phyloP scores from a whole-genome alignment of 1,140 invertebrate genomes.

The Formica selysi region DNA sequence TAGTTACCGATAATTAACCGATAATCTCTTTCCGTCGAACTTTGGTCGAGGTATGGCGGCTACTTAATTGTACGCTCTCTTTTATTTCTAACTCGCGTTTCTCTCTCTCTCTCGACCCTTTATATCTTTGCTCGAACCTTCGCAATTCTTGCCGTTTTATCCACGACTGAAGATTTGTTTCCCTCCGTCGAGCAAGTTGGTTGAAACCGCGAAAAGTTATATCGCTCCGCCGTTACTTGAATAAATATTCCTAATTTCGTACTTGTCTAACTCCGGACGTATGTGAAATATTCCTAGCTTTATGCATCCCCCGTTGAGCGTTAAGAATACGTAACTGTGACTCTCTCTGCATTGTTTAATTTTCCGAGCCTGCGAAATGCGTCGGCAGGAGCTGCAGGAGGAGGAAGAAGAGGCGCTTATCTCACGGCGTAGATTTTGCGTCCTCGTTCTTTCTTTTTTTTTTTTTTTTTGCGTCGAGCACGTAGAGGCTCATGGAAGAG shows the following conservation, averaged over 20 bases:
- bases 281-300: constrained; percentile 35
- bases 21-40: constrained; percentile 46
- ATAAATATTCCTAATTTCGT: constrained; percentile 55
- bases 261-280: constrained; percentile 21
- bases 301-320: neutral
- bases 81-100: constrained; percentile 35
- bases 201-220: constrained; percentile 35
- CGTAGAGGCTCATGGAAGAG: constrained; percentile 31
- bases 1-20: constrained; percentile 51
- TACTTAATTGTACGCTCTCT: constrained; percentile 38
- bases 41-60: neutral
- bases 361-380: constrained; percentile 29
- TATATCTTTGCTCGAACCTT: neutral
- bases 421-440: constrained; percentile 8
- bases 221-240: constrained; percentile 39
- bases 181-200: constrained; percentile 17
- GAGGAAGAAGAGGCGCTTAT: constrained; percentile 14
- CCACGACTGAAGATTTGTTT: constrained; percentile 52
- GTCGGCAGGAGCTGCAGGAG: neutral
- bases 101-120: neutral
- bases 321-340: constrained; percentile 31
- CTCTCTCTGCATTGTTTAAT: constrained; percentile 43
- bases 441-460: neutral
- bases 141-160: neutral
- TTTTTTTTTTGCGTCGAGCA: constrained; percentile 39